These are phyloP conservation scores for Danio tinwini DNA, from an alignment of 2,797 vertebrate species.

Conservation along the genomic window DNA sequence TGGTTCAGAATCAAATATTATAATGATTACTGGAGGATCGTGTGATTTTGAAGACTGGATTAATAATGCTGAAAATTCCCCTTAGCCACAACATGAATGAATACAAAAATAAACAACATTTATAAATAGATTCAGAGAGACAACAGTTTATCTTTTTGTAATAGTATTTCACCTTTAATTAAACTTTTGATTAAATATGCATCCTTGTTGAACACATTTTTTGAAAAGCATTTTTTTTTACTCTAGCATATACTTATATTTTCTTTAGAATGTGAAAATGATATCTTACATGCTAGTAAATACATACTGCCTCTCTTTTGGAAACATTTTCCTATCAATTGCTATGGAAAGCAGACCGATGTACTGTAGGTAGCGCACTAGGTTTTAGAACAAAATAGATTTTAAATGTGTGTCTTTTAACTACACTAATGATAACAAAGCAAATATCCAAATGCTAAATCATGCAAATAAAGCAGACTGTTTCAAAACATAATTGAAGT, in stretches of 20 bases:
- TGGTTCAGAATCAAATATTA: no score
- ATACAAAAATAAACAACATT: not conserved
- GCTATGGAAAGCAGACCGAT: not conserved
- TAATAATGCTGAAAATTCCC: not conserved
- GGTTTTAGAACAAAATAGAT: not conserved
- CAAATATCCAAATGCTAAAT: slow-evolving; percentile 2
- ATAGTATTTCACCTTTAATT: not conserved
- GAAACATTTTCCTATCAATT: not conserved
- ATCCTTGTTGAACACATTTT: not conserved
- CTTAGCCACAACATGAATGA: not conserved
- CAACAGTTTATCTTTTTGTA: not conserved
- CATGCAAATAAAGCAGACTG: not conserved
- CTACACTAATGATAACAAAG: not conserved
- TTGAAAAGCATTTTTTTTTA: no score
- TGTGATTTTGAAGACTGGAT: not conserved
- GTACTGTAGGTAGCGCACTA: not conserved
- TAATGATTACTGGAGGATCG: not conserved
- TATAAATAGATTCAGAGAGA: not conserved
- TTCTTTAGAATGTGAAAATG: not conserved
- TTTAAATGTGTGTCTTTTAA: not conserved
- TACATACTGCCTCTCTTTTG: not conserved
- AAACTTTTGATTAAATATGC: no score
- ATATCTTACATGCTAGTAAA: not conserved
- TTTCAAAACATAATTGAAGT: not conserved
- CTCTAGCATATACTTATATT: not conserved